Evolutionary conservation across 2,888 invertebrate genomes (phyloP), one percentile per base, ranked within the genome.

Genomic region (Oscheius sp.): DNA sequence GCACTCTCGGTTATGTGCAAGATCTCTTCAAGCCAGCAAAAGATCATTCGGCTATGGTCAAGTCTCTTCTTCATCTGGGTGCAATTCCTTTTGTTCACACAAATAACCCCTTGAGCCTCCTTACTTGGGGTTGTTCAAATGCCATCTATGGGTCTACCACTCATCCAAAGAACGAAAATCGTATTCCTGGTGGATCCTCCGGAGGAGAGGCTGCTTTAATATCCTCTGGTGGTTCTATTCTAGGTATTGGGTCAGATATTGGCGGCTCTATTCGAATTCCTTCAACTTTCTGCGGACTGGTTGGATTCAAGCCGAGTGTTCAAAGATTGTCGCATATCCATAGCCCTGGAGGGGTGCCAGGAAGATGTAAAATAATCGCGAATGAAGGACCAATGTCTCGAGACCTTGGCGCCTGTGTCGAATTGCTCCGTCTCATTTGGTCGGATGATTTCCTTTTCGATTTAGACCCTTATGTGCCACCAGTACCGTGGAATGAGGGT

Each of bases 181-280:
- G 73, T 36, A 73, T 75, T 2, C 86, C 87, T 5, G 89, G 89
- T 1, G 89, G 89, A 0, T 88, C 88, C 0, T 87, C 87, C 0
- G 88, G 89, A 1, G 89, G 88, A 6, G 87, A 88, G 71, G 88
- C 84, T 2, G 87, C 88, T 2, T 80, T 89, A 1, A 82, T 89
- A 33, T 87, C 86, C 0, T 82, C 82, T 2, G 86, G 87, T 12
- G 89, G 88, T 0, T 87, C 88, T 2, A 72, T 87, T 1, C 73
- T 89, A 14, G 89, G 88, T 2, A 83, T 88, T n/a, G 88, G 88
- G 1, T 85, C 86, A 22, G 89, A 89, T 70, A 85, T 88, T 24
- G 89, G 87, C 2, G 89, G 88, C 26, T 87, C 87, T 73, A 82
- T 88, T 24, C 82, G 89, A 12, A 86, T 88, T 41, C 89, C 89